Base-by-base conservation (phyloP, 2,888 invertebrate species). In the Ophion ellenae region DNA sequence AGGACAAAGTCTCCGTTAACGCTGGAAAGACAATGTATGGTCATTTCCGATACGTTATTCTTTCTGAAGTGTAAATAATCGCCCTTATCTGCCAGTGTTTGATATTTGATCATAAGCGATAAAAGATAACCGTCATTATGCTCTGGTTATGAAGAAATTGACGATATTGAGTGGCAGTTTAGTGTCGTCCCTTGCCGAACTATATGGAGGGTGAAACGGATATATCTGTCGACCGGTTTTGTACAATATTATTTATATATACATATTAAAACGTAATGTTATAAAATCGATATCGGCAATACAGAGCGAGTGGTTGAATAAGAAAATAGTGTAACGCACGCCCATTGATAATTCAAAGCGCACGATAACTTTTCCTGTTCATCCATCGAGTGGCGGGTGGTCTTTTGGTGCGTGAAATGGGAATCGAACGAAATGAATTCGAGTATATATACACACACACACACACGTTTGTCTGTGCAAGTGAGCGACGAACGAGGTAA, bases 331-430 rank as follows among this genome's bases (percentile, higher is more conserved):
- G 84, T 86, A 88, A 88, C 78, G 87, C 84, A 84, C 78, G 84
- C 85, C 87, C 88, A 89, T 89, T 90, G 89, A 90, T 91, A 91
- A 92, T 91, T 90, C 90, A 88, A 91, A 92, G 90, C 90, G 90
- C 88, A 89, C 90, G 91, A 91, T 92, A 92, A 92, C 91, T 90
- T 91, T 89, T 91, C 90, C 90, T 88, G 91, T 88, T 90, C 89
- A 89, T 90, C 89, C 90, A 89, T 90, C 90, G 91, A 88, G 83
- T 83, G 86, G 83, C 85, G 89, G 88, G 88, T 88, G 89, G 86
- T 91, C 90, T 89, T 90, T 88, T 90, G 90, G 90, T 92, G 91
- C 92, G 91, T 92, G 90, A 93, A 93, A 92, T 93, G 92, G 91
- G 93, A 93, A 92, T 92, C 91, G 91, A 90, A 90, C 90, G 90